phyloP scores from a whole-genome alignment of 2,113 vertebrate genomes.

The Nerophis ophidion region DNA sequence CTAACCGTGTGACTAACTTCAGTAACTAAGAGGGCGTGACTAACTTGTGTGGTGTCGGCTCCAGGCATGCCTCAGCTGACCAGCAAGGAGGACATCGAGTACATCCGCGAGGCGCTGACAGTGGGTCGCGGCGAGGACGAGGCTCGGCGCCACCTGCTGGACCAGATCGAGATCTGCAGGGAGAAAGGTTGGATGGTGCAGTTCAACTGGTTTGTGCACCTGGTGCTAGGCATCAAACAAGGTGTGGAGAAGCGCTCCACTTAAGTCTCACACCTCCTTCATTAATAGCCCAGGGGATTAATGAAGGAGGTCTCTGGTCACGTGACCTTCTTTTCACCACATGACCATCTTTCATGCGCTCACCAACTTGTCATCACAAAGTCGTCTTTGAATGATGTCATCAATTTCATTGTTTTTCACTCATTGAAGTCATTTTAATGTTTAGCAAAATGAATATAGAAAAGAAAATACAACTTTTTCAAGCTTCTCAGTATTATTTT shows the following conservation, averaged over 20 bases:
- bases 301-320: no score
- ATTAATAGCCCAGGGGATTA: no score
- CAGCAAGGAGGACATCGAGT: slow-evolving; percentile 96
- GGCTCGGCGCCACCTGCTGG: slow-evolving; percentile 90
- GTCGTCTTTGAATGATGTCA: no score
- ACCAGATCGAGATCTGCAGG: slow-evolving; percentile 96
- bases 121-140: slow-evolving; percentile 88
- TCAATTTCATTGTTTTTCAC: no score
- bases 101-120: slow-evolving; percentile 91
- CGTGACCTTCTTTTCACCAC: no score
- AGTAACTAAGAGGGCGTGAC: no score
- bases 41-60: not conserved
- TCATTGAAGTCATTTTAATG: no score
- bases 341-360: no score
- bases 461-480: no score
- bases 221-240: slow-evolving; percentile 96
- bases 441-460: no score
- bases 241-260: slow-evolving; percentile 91
- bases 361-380: no score
- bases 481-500: no score
- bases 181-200: slow-evolving; percentile 99
- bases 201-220: slow-evolving; percentile 97
- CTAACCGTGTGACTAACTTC: not conserved
- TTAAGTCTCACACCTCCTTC: slow-evolving; percentile 27
- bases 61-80: slow-evolving; percentile 94